Evolutionary conservation across 2,888 invertebrate species (phyloP).

Genomic region (Aplocera efformata): DNA sequence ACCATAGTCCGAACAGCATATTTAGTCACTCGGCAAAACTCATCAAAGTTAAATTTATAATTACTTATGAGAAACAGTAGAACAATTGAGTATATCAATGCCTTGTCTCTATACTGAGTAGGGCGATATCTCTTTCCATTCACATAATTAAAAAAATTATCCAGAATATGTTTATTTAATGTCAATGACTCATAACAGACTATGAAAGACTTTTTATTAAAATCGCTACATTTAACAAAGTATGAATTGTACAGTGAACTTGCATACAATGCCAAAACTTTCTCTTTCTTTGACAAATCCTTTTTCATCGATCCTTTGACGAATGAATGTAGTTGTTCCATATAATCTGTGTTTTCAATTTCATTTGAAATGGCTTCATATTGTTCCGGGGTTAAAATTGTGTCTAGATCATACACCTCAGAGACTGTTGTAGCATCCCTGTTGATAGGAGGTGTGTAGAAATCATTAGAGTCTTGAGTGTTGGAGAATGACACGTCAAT

Average conservation of each 20-base stretch:
- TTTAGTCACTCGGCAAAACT: conserved; percentile 48
- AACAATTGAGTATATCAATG: conserved; percentile 60
- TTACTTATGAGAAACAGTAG: conserved; percentile 58
- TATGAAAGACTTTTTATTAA: conserved; percentile 39
- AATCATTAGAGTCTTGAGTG: conserved; percentile 56
- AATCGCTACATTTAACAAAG: conserved; percentile 1
- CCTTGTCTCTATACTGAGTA: conserved; percentile 56
- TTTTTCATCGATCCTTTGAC: conserved; percentile 39
- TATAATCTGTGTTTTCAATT: conserved; percentile 44
- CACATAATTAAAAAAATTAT: conserved; percentile 43
- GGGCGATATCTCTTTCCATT: conserved; percentile 49
- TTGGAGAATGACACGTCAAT: conserved; percentile 61
- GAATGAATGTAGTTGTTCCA: conserved; percentile 1
- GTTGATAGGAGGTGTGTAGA: conserved; percentile 76
- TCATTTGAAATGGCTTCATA: conserved; percentile 55
- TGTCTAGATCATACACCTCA: conserved; percentile 68
- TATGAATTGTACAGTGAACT: conserved; percentile 28
- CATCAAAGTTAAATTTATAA: conserved; percentile 53
- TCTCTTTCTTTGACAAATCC: conserved; percentile 35
- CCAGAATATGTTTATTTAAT: conserved; percentile 50
- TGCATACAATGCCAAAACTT: conserved; percentile 54
- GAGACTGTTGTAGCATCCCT: conserved; percentile 61
- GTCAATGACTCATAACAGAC: conserved; percentile 49
- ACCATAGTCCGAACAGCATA: conserved; percentile 42
- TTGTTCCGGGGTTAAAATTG: conserved; percentile 62